Percentiles rank a stretch among this genome's conserved stretches.
phyloP scores from a whole-genome alignment of 2,797 vertebrate species.

The Echiichthys vipera region DNA sequence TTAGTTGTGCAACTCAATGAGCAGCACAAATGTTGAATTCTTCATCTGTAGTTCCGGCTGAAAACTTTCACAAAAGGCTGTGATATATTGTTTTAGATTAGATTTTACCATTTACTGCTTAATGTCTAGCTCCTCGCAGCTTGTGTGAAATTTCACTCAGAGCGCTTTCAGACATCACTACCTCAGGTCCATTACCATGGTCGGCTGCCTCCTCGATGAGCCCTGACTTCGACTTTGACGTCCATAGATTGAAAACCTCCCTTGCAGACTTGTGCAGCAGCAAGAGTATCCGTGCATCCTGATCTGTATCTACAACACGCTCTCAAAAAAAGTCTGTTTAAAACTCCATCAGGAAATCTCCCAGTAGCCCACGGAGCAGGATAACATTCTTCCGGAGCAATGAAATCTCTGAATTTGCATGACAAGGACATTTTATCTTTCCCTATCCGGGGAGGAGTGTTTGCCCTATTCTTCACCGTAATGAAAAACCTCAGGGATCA shows the following conservation, averaged over 20 bases:
- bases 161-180: constrained; percentile 17
- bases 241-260: constrained; percentile 45
- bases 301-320: not conserved
- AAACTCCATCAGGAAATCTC: constrained; percentile 7
- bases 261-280: not conserved
- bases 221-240: constrained; percentile 16
- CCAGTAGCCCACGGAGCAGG: not conserved
- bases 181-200: constrained; percentile 21
- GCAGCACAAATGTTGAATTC: not conserved
- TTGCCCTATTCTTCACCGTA: not conserved
- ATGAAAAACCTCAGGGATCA: not conserved
- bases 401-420: not conserved
- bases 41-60: not conserved
- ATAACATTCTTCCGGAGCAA: not conserved
- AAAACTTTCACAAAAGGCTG: not conserved
- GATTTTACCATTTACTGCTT: constrained; percentile 18
- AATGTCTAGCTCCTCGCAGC: not conserved
- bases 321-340: not conserved
- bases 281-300: not conserved
- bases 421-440: constrained; percentile 1
- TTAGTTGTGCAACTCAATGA: not conserved
- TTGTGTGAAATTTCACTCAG: not conserved
- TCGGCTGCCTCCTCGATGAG: constrained; percentile 47
- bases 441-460: not conserved
- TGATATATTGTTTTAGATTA: constrained; percentile 10